phyloP scores from a whole-genome alignment of 2,888 invertebrate genomes.

The Eupithecia vulgata region DNA sequence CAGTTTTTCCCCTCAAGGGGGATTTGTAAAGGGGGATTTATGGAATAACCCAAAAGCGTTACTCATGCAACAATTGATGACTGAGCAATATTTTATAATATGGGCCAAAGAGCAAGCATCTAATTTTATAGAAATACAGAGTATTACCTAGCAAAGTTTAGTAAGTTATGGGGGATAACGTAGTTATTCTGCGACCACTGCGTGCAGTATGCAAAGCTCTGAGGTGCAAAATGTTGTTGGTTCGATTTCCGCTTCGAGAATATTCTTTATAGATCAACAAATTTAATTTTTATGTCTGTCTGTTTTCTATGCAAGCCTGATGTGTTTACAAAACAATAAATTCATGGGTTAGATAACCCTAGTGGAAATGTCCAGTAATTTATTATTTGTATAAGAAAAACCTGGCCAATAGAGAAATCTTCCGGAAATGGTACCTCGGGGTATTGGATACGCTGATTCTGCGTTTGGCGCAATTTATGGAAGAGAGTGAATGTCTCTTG shows the following conservation, averaged over 20 bases:
- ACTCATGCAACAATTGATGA: too few species aligned
- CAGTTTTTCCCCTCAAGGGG: too few species aligned
- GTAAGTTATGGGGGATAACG: too few species aligned
- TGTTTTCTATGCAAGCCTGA: background rate
- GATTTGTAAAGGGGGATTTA: too few species aligned
- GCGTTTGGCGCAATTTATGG: constrained; percentile 32
- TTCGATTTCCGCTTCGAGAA: background rate
- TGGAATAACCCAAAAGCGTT: too few species aligned
- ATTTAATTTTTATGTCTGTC: background rate
- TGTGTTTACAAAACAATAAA: background rate
- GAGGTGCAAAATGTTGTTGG: background rate
- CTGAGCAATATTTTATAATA: too few species aligned
- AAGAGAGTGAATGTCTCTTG: constrained; percentile 10
- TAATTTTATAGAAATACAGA: too few species aligned
- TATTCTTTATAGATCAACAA: background rate
- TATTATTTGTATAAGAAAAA: constrained; percentile 16
- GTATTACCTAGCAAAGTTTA: background rate
- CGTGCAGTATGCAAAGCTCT: background rate
- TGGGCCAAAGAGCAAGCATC: too few species aligned
- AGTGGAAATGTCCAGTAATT: background rate
- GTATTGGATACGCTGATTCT: constrained; percentile 44
- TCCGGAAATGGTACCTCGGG: constrained; percentile 41
- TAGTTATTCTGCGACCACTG: background rate
- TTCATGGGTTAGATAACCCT: background rate
- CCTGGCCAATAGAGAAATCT: constrained; percentile 46